Percentiles rank a stretch among this genome's conserved stretches.
phyloP scores from a whole-genome alignment of 2,113 vertebrate species.

The Onychostoma macrolepis region DNA sequence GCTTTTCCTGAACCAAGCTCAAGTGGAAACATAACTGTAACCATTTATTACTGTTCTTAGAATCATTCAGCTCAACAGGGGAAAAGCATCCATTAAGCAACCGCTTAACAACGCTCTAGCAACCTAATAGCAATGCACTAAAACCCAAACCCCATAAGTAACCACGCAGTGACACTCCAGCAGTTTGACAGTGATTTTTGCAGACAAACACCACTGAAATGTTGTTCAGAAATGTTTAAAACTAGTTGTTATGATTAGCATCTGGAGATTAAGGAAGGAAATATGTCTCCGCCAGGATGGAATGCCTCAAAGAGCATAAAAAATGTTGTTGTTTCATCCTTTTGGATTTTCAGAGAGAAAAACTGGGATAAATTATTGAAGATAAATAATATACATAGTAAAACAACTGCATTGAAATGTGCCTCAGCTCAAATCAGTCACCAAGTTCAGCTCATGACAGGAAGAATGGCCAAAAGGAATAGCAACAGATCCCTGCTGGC shows the following conservation, averaged over 20 bases:
- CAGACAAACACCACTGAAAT: neutral
- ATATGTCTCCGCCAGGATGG: neutral
- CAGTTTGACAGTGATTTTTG: neutral
- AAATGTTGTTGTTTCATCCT: neutral
- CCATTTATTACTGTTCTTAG: too few species aligned
- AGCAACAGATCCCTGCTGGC: neutral
- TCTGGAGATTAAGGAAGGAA: neutral
- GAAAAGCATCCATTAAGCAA: neutral
- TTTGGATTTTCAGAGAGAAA: neutral
- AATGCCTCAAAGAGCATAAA: slow-evolving; percentile 18
- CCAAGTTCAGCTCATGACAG: neutral
- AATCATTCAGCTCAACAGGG: too few species aligned
- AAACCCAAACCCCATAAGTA: neutral
- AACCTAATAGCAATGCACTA: neutral
- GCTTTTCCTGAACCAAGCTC: too few species aligned
- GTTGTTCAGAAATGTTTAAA: neutral
- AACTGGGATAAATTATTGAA: neutral
- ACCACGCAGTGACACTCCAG: neutral
- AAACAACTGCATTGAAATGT: neutral
- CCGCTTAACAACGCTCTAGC: neutral
- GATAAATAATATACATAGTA: neutral
- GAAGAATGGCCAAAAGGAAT: neutral
- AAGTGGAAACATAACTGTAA: too few species aligned
- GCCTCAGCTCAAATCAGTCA: neutral
- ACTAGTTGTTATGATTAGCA: too few species aligned